Evolutionary conservation across 2,888 invertebrate genomes (phyloP).

Genomic region (Arrhopalites spinosus): DNA sequence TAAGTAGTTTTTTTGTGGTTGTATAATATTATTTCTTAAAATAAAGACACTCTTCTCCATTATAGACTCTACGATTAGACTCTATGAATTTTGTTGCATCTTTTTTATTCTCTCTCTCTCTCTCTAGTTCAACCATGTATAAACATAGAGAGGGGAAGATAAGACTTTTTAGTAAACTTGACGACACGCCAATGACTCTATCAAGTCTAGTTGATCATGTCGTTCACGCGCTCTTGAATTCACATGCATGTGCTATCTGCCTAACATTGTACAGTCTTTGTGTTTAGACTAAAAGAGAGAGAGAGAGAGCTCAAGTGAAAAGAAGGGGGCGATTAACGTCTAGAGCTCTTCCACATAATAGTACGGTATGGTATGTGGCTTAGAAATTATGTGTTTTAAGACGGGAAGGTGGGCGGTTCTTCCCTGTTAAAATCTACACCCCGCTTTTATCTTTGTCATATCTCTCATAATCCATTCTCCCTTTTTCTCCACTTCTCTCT

Average conservation of each 20-base stretch:
- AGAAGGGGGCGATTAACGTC: constrained; percentile 20
- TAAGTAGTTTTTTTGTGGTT: too few relatives aligned
- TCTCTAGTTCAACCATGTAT: background rate
- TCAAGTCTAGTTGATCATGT: constrained; percentile 14
- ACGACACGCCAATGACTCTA: constrained; percentile 29
- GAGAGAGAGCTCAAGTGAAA: background rate
- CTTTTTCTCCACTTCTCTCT: background rate
- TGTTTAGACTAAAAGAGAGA: background rate
- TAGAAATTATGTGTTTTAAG: constrained; percentile 24
- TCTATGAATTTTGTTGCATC: too few relatives aligned
- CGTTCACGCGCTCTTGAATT: constrained; percentile 21
- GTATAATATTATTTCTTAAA: too few relatives aligned
- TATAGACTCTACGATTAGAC: too few relatives aligned
- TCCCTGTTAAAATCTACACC: constrained; percentile 22
- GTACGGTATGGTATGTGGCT: constrained; percentile 10
- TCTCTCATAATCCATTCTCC: constrained; percentile 15
- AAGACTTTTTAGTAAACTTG: constrained; percentile 23
- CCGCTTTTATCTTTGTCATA: constrained; percentile 13
- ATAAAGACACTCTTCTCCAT: too few relatives aligned
- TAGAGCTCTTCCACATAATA: constrained; percentile 20
- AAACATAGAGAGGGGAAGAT: background rate
- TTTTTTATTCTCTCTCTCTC: background rate
- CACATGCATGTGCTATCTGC: constrained; percentile 7
- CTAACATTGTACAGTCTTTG: background rate
- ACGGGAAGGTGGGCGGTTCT: constrained; percentile 7